Evolutionary conservation across 2,113 vertebrate species (phyloP).

Genomic region (Cavia porcellus): DNA sequence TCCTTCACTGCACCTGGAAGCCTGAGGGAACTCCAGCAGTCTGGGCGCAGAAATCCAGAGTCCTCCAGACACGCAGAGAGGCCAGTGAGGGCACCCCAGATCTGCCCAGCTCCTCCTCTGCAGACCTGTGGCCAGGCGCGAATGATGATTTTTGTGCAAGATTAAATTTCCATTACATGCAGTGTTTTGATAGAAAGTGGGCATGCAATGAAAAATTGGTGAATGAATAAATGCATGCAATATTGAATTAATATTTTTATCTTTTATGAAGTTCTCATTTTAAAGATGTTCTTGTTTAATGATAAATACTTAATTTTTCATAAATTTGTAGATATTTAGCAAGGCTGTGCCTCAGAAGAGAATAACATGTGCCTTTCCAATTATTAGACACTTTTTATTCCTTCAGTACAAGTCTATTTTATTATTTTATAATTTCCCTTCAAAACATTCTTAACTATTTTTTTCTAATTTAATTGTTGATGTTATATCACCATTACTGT

Average conservation of each 20-base stretch:
- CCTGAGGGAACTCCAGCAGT: too few species aligned
- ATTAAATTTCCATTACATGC: background rate
- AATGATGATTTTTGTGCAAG: background rate
- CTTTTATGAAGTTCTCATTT: background rate
- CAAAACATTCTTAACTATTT: background rate
- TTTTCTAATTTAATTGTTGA: background rate
- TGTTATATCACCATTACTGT: background rate
- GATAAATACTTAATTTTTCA: background rate
- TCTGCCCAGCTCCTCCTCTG: too few species aligned
- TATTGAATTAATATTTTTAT: background rate
- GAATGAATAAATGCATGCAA: background rate
- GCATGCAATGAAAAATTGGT: background rate
- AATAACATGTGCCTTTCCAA: background rate
- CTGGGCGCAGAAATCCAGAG: too few species aligned
- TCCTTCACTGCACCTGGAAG: too few species aligned
- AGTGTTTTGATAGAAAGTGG: background rate
- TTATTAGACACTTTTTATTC: background rate
- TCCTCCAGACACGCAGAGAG: too few species aligned
- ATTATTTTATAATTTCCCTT: background rate
- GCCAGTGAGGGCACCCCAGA: too few species aligned
- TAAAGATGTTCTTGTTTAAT: background rate
- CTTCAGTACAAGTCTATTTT: background rate
- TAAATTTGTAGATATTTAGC: background rate
- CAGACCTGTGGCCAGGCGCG: too few species aligned
- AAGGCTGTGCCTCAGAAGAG: background rate